Conservation (phyloP, 2,113 vertebrate genomes). For the Pavo muticus region DNA sequence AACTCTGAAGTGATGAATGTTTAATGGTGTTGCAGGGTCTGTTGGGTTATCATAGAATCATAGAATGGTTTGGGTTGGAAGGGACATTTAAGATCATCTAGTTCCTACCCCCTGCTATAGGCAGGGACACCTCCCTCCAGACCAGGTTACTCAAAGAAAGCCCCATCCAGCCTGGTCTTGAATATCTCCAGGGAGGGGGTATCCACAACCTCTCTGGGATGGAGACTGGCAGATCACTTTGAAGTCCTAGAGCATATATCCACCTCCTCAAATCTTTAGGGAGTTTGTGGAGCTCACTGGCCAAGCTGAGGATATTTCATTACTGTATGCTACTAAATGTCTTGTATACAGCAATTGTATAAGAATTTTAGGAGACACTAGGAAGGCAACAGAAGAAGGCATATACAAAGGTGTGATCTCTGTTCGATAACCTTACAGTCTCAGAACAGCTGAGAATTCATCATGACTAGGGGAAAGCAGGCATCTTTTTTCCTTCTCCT, state of each 20-base stretch:
- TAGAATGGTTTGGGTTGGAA: too few relatives aligned
- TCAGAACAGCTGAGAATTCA: neutral
- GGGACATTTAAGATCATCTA: too few relatives aligned
- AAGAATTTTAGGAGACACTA: neutral
- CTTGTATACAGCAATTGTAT: neutral
- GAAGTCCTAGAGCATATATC: neutral
- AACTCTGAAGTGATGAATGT: neutral
- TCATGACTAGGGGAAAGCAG: neutral
- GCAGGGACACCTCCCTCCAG: too few relatives aligned
- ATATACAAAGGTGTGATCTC: accelerated
- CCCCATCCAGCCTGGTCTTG: too few relatives aligned
- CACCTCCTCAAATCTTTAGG: neutral
- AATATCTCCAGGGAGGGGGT: too few relatives aligned
- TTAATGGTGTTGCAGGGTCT: neutral
- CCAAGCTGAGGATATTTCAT: neutral
- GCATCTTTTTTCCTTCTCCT: neutral
- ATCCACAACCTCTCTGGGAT: too few relatives aligned
- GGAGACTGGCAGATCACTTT: neutral
- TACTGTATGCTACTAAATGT: neutral
- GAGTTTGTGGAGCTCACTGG: neutral
- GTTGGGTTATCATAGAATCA: neutral
- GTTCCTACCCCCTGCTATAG: too few relatives aligned
- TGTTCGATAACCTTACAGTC: neutral
- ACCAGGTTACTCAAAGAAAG: too few relatives aligned
- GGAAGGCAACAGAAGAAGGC: neutral